Conservation (phyloP, 37 sponge, comb jelly and placozoan genomes). For the Cliona cf. orientalis region DNA sequence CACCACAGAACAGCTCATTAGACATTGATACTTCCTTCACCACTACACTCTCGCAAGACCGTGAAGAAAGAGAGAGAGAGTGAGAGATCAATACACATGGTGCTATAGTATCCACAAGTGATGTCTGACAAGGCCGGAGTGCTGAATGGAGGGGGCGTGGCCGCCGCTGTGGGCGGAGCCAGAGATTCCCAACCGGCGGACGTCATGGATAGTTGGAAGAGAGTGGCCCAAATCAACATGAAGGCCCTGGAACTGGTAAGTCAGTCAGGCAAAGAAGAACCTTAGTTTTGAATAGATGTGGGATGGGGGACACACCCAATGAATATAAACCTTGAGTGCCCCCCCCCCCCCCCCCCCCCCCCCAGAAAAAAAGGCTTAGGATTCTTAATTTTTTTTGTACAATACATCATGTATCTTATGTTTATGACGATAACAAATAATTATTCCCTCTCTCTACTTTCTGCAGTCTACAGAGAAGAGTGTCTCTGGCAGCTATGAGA, state of each 20-base stretch:
- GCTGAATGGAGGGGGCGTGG: background rate
- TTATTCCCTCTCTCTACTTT: background rate
- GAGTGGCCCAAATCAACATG: constrained; percentile 22
- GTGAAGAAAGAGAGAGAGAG: background rate
- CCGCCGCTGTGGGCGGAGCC: background rate
- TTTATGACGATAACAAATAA: background rate
- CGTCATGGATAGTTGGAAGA: constrained; percentile 13
- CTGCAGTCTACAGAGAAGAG: background rate
- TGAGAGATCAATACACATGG: too few relatives aligned
- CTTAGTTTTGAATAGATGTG: too few relatives aligned
- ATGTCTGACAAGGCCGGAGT: background rate
- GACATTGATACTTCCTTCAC: too few relatives aligned
- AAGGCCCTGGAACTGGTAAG: constrained; percentile 15
- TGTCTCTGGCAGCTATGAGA: background rate
- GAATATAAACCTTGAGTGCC: too few relatives aligned
- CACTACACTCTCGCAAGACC: too few relatives aligned
- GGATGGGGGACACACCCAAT: too few relatives aligned
- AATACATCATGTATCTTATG: background rate
- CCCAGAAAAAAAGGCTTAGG: too few relatives aligned
- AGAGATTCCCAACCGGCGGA: too few relatives aligned
- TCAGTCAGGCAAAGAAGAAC: too few relatives aligned
- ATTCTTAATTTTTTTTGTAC: background rate
- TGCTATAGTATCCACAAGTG: background rate
- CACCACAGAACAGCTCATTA: too few relatives aligned
- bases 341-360: too few relatives aligned